phyloP scores from a whole-genome alignment of 2,888 invertebrate species.

The Pammene aurita region DNA sequence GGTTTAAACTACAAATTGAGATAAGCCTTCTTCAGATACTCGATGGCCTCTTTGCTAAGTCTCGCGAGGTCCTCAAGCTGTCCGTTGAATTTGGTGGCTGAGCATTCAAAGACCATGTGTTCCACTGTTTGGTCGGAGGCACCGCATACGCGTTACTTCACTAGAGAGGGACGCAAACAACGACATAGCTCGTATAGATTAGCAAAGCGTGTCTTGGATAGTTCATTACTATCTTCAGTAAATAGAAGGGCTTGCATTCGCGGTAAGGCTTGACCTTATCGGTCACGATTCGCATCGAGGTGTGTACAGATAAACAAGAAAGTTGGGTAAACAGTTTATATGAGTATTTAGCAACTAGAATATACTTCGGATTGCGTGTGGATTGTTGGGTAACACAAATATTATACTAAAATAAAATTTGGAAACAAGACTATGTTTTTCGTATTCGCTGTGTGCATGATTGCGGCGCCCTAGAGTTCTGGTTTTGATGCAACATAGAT shows the following conservation, averaged over 20 bases:
- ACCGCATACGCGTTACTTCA: neutral
- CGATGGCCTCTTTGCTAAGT: too few species aligned
- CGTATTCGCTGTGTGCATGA: too few species aligned
- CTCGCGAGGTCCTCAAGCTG: too few species aligned
- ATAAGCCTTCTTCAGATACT: too few species aligned
- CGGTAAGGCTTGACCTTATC: slow-evolving; percentile 39
- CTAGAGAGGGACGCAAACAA: neutral
- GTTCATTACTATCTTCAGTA: slow-evolving; percentile 35
- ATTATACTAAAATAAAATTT: too few species aligned
- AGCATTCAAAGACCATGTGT: too few species aligned
- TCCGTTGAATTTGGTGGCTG: too few species aligned
- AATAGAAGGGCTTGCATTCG: slow-evolving; percentile 37
- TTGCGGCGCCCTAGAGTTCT: too few species aligned
- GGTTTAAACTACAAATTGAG: too few species aligned
- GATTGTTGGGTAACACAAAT: neutral
- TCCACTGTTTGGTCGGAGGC: too few species aligned
- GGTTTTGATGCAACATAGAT: too few species aligned
- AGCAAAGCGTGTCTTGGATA: slow-evolving; percentile 19
- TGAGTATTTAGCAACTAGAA: slow-evolving; percentile 1
- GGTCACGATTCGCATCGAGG: slow-evolving; percentile 37
- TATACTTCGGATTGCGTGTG: neutral
- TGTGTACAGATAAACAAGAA: slow-evolving; percentile 31
- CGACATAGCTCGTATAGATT: slow-evolving; percentile 3
- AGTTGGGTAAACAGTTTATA: slow-evolving; percentile 24
- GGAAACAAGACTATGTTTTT: too few species aligned